Evolutionary conservation across 1,140 invertebrate species (phyloP).

Genomic region (Lucilia cuprina): DNA sequence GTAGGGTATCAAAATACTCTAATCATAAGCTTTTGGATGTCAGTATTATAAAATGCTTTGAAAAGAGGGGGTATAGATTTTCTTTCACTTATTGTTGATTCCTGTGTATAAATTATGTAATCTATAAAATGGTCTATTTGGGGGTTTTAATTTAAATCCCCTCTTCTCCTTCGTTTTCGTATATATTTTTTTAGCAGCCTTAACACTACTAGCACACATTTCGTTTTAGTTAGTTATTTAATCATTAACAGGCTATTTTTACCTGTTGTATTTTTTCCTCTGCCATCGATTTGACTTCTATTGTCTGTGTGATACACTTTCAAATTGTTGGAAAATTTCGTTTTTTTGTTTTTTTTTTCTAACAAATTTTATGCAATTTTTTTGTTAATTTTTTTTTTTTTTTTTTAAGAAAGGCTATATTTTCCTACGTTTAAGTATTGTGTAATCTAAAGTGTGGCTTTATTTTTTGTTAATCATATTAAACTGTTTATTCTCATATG

Average conservation of each 20-base stretch:
- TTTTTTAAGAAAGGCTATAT: constrained; percentile 2
- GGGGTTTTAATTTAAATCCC: too few relatives aligned
- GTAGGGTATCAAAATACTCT: too few relatives aligned
- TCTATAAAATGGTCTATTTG: too few relatives aligned
- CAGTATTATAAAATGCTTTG: neutral
- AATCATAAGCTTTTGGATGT: neutral
- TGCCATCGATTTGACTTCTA: neutral
- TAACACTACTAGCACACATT: neutral
- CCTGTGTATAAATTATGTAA: too few relatives aligned
- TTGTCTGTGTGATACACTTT: neutral
- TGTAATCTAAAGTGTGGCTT: neutral
- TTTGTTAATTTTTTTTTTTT: too few relatives aligned
- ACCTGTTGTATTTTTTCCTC: neutral
- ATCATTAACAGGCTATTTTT: too few relatives aligned
- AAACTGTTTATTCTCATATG: neutral
- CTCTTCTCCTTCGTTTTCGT: too few relatives aligned
- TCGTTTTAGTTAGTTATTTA: neutral
- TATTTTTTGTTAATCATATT: neutral
- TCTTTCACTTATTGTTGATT: too few relatives aligned
- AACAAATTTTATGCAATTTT: neutral
- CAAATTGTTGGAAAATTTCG: neutral
- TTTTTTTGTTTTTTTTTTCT: neutral
- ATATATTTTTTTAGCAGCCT: neutral
- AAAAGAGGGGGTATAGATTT: neutral
- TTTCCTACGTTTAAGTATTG: neutral